phyloP scores from a whole-genome alignment of 2,888 invertebrate species.

The Meta bourneti region DNA sequence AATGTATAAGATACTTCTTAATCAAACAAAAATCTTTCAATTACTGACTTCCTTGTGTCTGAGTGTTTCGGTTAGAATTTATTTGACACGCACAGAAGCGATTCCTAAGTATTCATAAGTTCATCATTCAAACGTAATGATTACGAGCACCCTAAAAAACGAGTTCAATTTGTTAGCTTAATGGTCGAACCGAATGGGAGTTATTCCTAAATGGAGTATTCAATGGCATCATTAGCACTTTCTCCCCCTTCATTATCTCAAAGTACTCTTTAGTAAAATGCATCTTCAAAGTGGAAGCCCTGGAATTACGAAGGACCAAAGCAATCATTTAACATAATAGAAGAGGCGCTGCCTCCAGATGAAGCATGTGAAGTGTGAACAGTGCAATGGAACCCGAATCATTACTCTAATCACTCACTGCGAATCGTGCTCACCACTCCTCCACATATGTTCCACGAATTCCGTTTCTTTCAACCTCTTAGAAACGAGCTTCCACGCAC shows the following conservation, averaged over 20 bases:
- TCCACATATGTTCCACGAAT: not conserved
- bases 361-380: constrained; percentile 50
- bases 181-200: not conserved
- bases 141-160: not conserved
- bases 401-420: constrained; percentile 53
- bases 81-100: no score
- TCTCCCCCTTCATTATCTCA: not conserved
- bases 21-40: no score
- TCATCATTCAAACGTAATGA: not conserved
- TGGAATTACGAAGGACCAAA: not conserved
- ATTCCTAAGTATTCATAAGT: no score
- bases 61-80: no score
- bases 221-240: constrained; percentile 14
- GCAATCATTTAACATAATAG: constrained; percentile 42
- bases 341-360: constrained; percentile 25
- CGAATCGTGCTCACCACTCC: constrained; percentile 58
- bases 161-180: not conserved
- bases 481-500: not conserved
- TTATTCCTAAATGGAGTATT: not conserved
- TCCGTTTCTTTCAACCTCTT: not conserved
- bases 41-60: no score
- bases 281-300: not conserved
- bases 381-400: constrained; percentile 43
- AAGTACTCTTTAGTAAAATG: constrained; percentile 2
- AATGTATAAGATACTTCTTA: no score